phyloP scores from a whole-genome alignment of 2,888 invertebrate genomes.

The Hedya salicella region DNA sequence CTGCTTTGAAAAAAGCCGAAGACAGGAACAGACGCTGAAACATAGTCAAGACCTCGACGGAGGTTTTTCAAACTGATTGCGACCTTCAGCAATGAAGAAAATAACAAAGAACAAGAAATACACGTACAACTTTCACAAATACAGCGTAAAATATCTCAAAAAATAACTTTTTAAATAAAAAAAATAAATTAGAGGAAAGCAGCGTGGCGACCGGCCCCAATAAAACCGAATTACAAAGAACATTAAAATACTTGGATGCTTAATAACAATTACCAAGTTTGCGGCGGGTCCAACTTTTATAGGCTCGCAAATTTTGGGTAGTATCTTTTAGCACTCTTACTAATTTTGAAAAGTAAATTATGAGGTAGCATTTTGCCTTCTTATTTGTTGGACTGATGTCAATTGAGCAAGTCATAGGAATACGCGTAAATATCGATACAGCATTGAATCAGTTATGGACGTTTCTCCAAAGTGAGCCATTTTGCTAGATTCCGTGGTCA shows the following conservation, averaged over 20 bases:
- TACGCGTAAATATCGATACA: no score
- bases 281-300: slow-evolving; percentile 14
- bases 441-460: no score
- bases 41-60: no score
- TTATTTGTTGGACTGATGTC: no score
- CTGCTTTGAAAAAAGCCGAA: no score
- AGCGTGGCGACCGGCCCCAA: slow-evolving; percentile 25
- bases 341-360: slow-evolving; percentile 3
- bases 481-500: no score
- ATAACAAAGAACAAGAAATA: not conserved
- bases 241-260: slow-evolving; percentile 41
- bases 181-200: slow-evolving; percentile 26
- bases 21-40: no score
- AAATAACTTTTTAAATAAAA: slow-evolving; percentile 25
- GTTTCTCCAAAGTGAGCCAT: no score
- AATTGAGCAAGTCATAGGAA: no score
- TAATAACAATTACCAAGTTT: slow-evolving; percentile 40
- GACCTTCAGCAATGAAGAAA: no score
- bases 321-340: slow-evolving; percentile 8
- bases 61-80: no score
- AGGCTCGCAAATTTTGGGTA: slow-evolving; percentile 3
- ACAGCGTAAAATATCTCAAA: not conserved
- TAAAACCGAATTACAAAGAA: slow-evolving; percentile 38
- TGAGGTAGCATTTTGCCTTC: not conserved
- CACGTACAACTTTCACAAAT: not conserved